Evolutionary conservation across 2,888 invertebrate genomes (phyloP), one percentile per base, ranked within the genome.

Genomic region (Idaea aversata): DNA sequence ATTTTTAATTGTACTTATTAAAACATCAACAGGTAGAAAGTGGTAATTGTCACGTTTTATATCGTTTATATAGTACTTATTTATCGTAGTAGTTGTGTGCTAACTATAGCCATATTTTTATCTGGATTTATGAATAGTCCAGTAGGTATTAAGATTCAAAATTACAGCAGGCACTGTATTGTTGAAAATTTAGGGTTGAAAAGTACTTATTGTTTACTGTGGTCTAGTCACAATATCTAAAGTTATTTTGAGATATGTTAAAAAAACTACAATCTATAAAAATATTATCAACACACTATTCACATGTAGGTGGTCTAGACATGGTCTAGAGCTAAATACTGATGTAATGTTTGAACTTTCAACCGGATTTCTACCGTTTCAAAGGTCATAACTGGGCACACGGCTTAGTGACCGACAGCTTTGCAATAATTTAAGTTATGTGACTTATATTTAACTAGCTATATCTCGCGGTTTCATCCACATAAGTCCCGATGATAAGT

Each of bases 191-290:
- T 73, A 72, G 64, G 72, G 71, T 75, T 74, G 70, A 61, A 73
- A 73, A 77, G 86, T 88, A 88, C 87, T 87, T 86, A 86, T 65
- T 74, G 73, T 74, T 69, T 72, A 72, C 70, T 75, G 77, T 79
- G 80, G 77, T 88, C 89, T 89, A 90, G 90, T 90, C 89, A 88
- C 78, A 80, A 79, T 73, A 68, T 68, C 64, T 62, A 47, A 47
- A 10, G 47, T 47, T 47, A 47, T 47, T 7, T 47, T 47, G 47
- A 10, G 47, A 47, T 47, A 5, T 10, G 13, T 47, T 7, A 7
- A 47, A 47, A 47, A 13, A 47, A 7, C 47, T 47, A 47, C 13
- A 13, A 47, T 47, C 47, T 47, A 47, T 10, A 6, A 2, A 47
- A 7, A 47, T 47, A 47, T 62, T 67, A 73, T 25, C 47, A 47